These are phyloP conservation scores for Drosophila yooni DNA, from an alignment of 2,888 invertebrate genomes.

Conservation along the genomic window DNA sequence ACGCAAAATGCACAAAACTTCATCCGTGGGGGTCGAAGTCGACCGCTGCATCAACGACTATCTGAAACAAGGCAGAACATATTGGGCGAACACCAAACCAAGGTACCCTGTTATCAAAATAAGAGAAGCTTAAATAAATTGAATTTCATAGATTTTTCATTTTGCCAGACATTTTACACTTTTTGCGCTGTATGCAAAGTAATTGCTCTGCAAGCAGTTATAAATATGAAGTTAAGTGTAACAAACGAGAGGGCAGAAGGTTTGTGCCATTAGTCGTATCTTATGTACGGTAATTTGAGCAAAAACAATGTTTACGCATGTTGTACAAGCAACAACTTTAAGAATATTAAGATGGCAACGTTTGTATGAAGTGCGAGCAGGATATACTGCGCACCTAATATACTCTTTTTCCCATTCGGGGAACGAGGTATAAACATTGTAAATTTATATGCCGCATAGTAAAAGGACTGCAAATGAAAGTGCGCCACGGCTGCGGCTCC, in stretches of 20 bases:
- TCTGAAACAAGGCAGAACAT: conserved; percentile 11
- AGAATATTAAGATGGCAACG: background rate
- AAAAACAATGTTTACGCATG: background rate
- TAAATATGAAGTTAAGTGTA: background rate
- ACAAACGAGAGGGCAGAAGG: background rate
- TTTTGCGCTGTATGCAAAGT: background rate
- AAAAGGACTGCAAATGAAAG: conserved; percentile 32
- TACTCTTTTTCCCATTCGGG: conserved; percentile 6
- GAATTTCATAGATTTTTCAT: background rate
- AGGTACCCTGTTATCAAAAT: background rate
- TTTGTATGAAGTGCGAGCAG: background rate
- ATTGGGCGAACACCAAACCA: background rate
- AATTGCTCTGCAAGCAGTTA: background rate
- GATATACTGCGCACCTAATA: background rate
- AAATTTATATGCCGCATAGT: conserved; percentile 51
- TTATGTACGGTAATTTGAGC: background rate
- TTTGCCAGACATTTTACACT: background rate
- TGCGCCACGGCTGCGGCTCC: conserved; percentile 13
- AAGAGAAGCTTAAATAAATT: background rate
- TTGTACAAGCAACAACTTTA: background rate
- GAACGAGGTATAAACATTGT: conserved; percentile 39
- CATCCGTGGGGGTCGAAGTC: conserved; percentile 12
- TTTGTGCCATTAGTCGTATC: background rate
- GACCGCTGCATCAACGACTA: conserved; percentile 20
- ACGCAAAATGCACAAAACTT: conserved; percentile 33